Base-by-base conservation (phyloP, 2,888 invertebrate genomes). In the Hydriomena furcata region DNA sequence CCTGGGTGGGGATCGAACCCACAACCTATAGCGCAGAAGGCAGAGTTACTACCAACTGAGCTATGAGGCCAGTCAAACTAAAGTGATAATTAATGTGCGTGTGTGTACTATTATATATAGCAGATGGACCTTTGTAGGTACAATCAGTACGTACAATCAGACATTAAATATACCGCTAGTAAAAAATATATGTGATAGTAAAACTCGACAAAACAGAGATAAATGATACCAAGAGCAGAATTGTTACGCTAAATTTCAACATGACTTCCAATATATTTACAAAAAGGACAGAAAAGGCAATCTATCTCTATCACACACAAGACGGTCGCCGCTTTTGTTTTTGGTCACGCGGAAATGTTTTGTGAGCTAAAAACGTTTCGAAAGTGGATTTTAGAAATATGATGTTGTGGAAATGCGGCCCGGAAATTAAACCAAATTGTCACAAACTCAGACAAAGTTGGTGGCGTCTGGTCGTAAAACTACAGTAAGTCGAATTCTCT, bases 281-380 rank as follows among this genome's bases (percentile, higher is more conserved):
- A 17, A 38, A 54, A 49, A 41, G 54, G 45, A 56, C 42, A 44
- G 47, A 47, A 36, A 27, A 36, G 20, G 34, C 42, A 47, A 59
- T 59, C 48, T 43, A 20, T 59, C 52, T 49, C 31, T 51, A 55
- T 58, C 56, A 41, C 40, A 32, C 28, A 21, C 38, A 43, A 47
- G 27, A 38, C 28, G 24, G 32, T 35, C 35, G 34, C 7, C 20
- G 52, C 41, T 44, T 51, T 56, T 41, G 53, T 53, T 45, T 52
- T 48, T 42, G 12, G 17, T 24, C 50, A 17, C 27, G 35, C 24
- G 46, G 28, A 47, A 46, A 50, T 40, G 50, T 50, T 46, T 47
- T 46, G 49, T 49, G 44, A 49, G 36, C 28, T 12, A 36, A 53
- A 49, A 53, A 49, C 28, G 45, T 49, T 41, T 53, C 31, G 31